Percentiles rank a stretch among this genome's conserved stretches.
phyloP scores from a whole-genome alignment of 2,797 vertebrate genomes.

The Thripadectes ignobilis region DNA sequence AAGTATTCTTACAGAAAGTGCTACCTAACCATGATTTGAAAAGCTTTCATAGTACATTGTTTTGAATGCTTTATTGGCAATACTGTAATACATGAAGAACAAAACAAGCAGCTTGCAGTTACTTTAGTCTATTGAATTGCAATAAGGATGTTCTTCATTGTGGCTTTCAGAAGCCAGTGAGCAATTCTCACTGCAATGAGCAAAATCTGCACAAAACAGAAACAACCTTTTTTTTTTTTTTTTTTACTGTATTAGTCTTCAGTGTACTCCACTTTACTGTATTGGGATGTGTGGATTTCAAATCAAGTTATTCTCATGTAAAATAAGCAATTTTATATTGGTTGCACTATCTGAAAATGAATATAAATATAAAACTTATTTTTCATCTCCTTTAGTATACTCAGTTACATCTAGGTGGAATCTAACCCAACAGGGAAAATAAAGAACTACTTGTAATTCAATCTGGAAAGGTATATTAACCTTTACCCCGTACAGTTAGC shows the following conservation, averaged over 20 bases:
- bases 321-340: not conserved
- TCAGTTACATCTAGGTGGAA: not conserved
- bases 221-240: not conserved
- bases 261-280: not conserved
- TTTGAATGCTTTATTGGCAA: not conserved
- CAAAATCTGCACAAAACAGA: not conserved
- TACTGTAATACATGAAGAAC: not conserved
- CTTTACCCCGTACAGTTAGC: not conserved
- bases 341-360: not conserved
- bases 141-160: not conserved
- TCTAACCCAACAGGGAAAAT: not conserved
- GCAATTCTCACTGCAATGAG: not conserved
- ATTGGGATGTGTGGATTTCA: fast-evolving
- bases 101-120: not conserved
- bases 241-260: not conserved
- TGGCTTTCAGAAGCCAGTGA: not conserved
- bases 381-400: not conserved
- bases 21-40: not conserved
- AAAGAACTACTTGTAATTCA: not conserved
- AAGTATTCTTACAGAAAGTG: not conserved
- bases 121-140: not conserved
- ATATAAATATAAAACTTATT: not conserved
- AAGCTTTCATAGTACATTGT: not conserved
- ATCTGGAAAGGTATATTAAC: not conserved
- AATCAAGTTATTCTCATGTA: not conserved